Evolutionary conservation across 1,140 invertebrate genomes (phyloP), one percentile per base, ranked within the genome.

Genomic region (Aphelenchoides fujianensis): DNA sequence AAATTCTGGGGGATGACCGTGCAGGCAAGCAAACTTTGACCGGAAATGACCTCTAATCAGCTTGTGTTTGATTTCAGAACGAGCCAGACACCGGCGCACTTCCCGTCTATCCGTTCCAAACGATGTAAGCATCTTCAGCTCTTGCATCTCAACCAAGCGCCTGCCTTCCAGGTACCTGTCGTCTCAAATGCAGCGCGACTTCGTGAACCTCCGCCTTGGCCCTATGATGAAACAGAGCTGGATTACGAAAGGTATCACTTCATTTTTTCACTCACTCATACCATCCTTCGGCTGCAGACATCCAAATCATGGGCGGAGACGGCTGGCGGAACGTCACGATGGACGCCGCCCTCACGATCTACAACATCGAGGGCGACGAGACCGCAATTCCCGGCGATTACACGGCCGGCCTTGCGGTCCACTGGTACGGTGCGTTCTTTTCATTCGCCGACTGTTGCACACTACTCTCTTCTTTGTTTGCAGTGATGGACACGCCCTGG

Each of bases 71-170:
- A n/a, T n/a, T n/a, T 31, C 72, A 61, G 36, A 41, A 41, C 7
- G 63, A 66, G 32, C 63, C 63, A 16, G 63, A 37, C 0, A 36
- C 36, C 31, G 63, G 32, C 1, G 36, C 0, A 27, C 16, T n/a
- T 12, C 16, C 9, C 68, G 31, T 79, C 89, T 53, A 71, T 82
- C 3, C 82, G 88, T 89, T 89, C 87, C 27, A 34, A 90, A 9
- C 90, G 89, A 2, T 85, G 88, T 69, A n/a, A n/a, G n/a, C n/a
- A n/a, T n/a, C n/a, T n/a, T n/a, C n/a, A n/a, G n/a, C n/a, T n/a
- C n/a, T n/a, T n/a, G n/a, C n/a, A n/a, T n/a, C n/a, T n/a, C n/a
- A n/a, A n/a, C n/a, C n/a, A n/a, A n/a, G n/a, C n/a, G n/a, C n/a
- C n/a, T n/a, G n/a, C n/a, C n/a, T n/a, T n/a, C n/a, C n/a, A n/a